A percentile compares a stretch with the other conserved stretches of the same genome.
Evolutionary conservation across 2,113 vertebrate genomes (phyloP).

Genomic region (Hepsetus odoe): DNA sequence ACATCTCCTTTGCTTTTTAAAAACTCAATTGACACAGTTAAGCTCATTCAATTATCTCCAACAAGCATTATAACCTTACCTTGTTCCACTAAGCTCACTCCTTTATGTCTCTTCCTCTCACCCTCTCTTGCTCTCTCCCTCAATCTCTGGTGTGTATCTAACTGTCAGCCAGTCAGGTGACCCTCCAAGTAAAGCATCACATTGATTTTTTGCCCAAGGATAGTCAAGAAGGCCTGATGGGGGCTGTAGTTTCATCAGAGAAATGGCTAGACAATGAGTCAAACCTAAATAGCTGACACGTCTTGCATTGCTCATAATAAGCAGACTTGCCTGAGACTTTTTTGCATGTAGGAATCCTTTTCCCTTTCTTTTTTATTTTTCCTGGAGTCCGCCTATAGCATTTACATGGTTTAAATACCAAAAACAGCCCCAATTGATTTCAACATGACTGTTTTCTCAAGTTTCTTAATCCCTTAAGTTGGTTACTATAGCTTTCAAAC

Average conservation of each 20-base stretch:
- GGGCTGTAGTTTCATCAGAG: constrained; percentile 42
- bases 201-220: constrained; percentile 6
- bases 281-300: constrained; percentile 25
- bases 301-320: constrained; percentile 25
- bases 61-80: constrained; percentile 48
- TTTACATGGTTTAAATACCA: too few species aligned
- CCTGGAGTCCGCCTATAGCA: too few species aligned
- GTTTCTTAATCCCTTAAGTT: too few species aligned
- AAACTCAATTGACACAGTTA: not conserved
- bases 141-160: constrained; percentile 35
- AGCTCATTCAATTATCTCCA: constrained; percentile 16
- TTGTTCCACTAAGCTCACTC: constrained; percentile 35
- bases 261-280: constrained; percentile 33
- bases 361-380: too few species aligned
- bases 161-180: constrained; percentile 40
- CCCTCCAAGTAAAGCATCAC: constrained; percentile 34
- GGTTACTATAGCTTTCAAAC: too few species aligned
- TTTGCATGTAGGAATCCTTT: not conserved
- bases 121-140: constrained; percentile 35
- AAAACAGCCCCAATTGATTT: too few species aligned
- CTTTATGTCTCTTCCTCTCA: constrained; percentile 21
- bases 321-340: not conserved
- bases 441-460: too few species aligned
- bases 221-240: constrained; percentile 36
- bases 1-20: not conserved